Percentiles rank a stretch among this genome's conserved stretches.
phyloP scores from a whole-genome alignment of 2,113 vertebrate genomes.

The Pituophis catenifer region DNA sequence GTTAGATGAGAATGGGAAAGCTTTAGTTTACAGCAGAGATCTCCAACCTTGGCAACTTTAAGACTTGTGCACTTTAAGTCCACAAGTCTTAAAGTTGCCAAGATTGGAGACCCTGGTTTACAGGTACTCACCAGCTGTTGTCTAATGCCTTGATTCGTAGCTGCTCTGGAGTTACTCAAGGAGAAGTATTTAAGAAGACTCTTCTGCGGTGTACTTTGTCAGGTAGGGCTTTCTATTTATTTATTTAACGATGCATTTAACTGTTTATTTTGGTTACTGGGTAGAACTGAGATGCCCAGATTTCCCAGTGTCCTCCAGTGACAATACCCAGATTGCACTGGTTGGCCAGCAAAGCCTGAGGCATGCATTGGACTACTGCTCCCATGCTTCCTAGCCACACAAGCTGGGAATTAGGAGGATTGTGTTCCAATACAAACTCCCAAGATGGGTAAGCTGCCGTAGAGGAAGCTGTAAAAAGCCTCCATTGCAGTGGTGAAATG shows the following conservation, averaged over 20 bases:
- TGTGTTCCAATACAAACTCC: not conserved
- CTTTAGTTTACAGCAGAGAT: not conserved
- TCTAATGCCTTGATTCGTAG: slow-evolving; percentile 50
- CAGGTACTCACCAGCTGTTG: not conserved
- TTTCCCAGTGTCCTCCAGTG: not conserved
- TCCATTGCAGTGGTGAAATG: not conserved
- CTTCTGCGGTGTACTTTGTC: slow-evolving; percentile 46
- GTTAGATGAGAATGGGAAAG: not conserved
- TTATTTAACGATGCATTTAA: not conserved
- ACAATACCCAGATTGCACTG: not conserved
- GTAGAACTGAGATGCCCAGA: not conserved
- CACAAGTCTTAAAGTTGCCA: too few relatives aligned
- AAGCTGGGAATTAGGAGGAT: not conserved
- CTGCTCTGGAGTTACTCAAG: slow-evolving; percentile 16
- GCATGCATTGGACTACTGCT: not conserved
- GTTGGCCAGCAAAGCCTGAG: not conserved
- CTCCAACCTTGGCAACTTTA: too few relatives aligned
- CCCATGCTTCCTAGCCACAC: not conserved
- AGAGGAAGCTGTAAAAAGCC: not conserved
- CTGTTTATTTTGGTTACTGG: not conserved
- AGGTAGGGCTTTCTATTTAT: slow-evolving; percentile 51
- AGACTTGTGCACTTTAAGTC: too few relatives aligned
- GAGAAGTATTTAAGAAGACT: slow-evolving; percentile 51
- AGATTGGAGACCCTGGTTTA: not conserved
- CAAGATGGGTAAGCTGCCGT: not conserved